Percentiles rank a stretch among this genome's conserved stretches.
phyloP scores from a whole-genome alignment of 2,113 vertebrate species.

The Ammodytes dubius region DNA sequence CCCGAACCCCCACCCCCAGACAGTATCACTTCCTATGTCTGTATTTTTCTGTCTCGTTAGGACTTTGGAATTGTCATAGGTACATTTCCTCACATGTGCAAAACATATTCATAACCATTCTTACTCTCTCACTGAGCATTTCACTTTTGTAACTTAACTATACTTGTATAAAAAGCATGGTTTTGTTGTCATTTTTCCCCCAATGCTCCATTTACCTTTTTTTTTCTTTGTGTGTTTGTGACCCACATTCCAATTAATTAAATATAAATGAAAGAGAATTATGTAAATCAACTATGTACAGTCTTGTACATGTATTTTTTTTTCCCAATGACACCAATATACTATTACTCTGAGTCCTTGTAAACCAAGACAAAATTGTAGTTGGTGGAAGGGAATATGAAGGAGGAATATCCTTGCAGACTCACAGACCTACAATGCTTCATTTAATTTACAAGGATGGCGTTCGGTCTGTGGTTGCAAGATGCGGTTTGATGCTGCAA shows the following conservation, averaged over 20 bases:
- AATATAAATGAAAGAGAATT: conserved; percentile 27
- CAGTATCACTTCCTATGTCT: conserved; percentile 56
- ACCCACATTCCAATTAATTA: conserved; percentile 16
- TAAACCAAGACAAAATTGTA: conserved; percentile 61
- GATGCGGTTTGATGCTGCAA: conserved; percentile 39
- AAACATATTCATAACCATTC: neutral
- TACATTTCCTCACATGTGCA: conserved; percentile 21
- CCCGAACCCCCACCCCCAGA: conserved; percentile 24
- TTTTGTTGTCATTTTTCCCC: neutral
- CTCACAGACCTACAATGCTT: conserved; percentile 35
- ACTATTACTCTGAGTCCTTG: conserved; percentile 36
- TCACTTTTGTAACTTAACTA: neutral
- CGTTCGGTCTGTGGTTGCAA: conserved; percentile 36
- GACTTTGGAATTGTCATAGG: conserved; percentile 32
- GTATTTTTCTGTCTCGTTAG: conserved; percentile 42
- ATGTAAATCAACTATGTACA: conserved; percentile 21
- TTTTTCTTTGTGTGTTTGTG: neutral
- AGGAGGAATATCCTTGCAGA: conserved; percentile 46
- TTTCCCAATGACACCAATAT: conserved; percentile 42
- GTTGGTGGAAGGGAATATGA: neutral
- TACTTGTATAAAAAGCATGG: neutral
- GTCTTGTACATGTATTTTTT: neutral
- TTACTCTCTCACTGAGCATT: neutral
- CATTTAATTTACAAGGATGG: conserved; percentile 58
- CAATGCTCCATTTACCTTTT: neutral